These are phyloP conservation scores for Eupeodes luniger DNA, from an alignment of 2,888 invertebrate genomes.

Conservation along the genomic window DNA sequence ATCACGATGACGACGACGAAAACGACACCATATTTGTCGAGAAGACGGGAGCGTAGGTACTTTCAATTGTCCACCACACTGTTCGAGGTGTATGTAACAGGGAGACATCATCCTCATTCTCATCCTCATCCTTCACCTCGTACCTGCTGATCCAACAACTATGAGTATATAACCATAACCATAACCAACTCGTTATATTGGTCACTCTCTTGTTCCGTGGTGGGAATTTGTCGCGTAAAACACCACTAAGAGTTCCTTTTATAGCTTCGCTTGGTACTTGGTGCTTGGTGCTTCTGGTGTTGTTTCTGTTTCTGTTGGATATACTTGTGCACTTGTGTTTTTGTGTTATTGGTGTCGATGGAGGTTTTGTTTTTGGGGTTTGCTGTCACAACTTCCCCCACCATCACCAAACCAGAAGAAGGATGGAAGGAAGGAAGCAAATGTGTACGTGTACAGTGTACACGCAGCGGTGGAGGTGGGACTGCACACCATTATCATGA, in stretches of 20 bases:
- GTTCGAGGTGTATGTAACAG: constrained; percentile 30
- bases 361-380: constrained; percentile 56
- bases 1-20: neutral
- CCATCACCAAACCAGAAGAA: constrained; percentile 8
- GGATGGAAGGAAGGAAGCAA: neutral
- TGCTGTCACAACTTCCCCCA: constrained; percentile 61
- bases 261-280: constrained; percentile 11
- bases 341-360: constrained; percentile 29
- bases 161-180: neutral
- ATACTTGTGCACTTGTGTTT: neutral
- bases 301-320: neutral
- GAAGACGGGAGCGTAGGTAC: constrained; percentile 54
- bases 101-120: neutral
- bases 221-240: constrained; percentile 76
- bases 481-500: constrained; percentile 68
- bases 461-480: constrained; percentile 62
- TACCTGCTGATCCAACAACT: constrained; percentile 8
- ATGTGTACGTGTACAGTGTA: constrained; percentile 58
- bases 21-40: neutral
- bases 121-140: constrained; percentile 2
- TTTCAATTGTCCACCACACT: constrained; percentile 58
- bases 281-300: constrained; percentile 20
- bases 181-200: constrained; percentile 59
- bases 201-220: constrained; percentile 72
- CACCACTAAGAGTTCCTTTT: constrained; percentile 70